Base-by-base conservation (phyloP, 2,888 invertebrate genomes). In the Pheosia gnoma region DNA sequence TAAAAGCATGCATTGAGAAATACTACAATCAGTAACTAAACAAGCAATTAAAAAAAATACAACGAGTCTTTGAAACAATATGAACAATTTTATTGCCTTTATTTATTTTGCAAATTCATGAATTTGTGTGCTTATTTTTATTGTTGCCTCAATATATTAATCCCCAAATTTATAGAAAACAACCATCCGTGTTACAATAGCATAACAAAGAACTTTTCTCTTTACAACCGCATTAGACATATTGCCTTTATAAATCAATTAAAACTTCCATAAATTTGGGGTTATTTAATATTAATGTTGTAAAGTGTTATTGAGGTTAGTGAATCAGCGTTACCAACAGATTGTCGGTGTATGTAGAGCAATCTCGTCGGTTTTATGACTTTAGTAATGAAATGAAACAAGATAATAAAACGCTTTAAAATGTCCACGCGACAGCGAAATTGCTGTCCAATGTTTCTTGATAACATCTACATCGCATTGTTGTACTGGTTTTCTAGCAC, bases 391-490 rank as follows among this genome's bases (percentile, higher is more conserved):
- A 81, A 79, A 79, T 68, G 78, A 74, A 82, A 81, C 80, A 76
- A 79, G 80, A 80, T 74, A 81, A 84, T 85, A 84, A 86, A 83
- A 77, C 75, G 75, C 73, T 71, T 79, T 81, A 82, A 86, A 57
- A 82, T 80, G 80, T 75, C 75, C 78, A 79, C 75, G 79, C 81
- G 79, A 74, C 81, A 70, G 79, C 83, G 74, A 83, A 86, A 84
- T 85, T 79, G 80, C 81, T 70, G 78, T 81, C 80, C 66, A 83
- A 84, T 79, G 82, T 82, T 83, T 70, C 72, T 72, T 77, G 89
- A 89, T 90, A 70, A 59, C 77, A 90, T 91, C 90, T 86, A 62
- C 70, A 81, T 62, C 77, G 79, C 83, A 83, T 85, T 83, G 81
- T 83, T 69, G 68, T 83, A 81, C 87, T 77, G 80, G 87, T 87